Percentiles rank a stretch among this genome's conserved stretches.
Conservation (phyloP, 2,888 invertebrate genomes). For the Drosophila pseudotakahashii region DNA sequence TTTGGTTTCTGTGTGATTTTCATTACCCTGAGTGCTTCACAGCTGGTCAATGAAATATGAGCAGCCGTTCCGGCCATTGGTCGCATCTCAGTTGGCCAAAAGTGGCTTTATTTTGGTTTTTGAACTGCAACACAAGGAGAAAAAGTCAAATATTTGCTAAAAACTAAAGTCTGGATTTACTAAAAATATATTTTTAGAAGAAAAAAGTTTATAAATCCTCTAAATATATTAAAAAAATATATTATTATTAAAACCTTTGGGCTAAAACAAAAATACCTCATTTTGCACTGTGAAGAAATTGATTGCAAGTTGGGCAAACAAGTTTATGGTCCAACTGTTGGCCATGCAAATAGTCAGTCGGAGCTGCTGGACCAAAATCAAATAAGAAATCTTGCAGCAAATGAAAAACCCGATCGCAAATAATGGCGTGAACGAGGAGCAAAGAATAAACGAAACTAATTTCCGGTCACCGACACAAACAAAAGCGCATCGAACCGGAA, state of each 20-base stretch:
- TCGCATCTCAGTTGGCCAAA: constrained; percentile 14
- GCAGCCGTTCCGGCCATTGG: constrained; percentile 22
- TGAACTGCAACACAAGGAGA: not conserved
- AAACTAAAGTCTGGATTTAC: not conserved
- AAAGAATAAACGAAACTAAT: constrained; percentile 73
- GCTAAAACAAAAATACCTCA: no score
- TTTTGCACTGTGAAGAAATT: constrained; percentile 24
- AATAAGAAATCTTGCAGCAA: constrained; percentile 13
- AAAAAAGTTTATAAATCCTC: no score
- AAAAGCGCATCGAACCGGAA: constrained; percentile 68
- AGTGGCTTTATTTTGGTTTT: constrained; percentile 17
- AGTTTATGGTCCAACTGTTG: constrained; percentile 6
- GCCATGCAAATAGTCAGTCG: constrained; percentile 16
- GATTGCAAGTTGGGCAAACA: constrained; percentile 7
- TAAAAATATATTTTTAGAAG: no score
- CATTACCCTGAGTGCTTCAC: constrained; percentile 35
- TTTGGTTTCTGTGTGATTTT: constrained; percentile 28
- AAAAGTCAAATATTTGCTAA: not conserved
- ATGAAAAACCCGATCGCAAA: constrained; percentile 5
- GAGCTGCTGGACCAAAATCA: constrained; percentile 16
- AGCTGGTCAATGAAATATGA: constrained; percentile 31
- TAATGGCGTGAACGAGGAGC: constrained; percentile 39
- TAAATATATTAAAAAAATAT: no score
- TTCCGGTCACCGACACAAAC: constrained; percentile 71
- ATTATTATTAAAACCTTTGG: no score